Base-by-base conservation (phyloP, 2,888 invertebrate genomes). In the Sarcophaga variegata region DNA sequence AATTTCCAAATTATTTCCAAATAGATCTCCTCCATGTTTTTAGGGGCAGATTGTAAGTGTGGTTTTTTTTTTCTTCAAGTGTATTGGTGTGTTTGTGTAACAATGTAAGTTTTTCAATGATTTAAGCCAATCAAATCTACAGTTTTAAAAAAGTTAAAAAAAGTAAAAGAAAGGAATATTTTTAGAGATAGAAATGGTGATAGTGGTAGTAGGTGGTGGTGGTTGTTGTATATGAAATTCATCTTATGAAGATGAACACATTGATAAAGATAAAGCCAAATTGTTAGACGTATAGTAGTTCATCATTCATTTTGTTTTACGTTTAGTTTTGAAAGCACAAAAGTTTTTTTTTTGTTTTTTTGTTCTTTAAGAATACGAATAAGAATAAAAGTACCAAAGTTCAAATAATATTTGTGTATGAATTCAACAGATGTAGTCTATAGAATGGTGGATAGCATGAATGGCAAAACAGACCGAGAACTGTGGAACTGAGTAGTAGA, bases 111-210 rank as follows among this genome's bases (percentile, higher is more conserved):
- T 83, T 66, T 63, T 25, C 60, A 67, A 81, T 88, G 86, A 76
- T 66, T 81, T 63, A 86, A 82, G 80, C 86, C 83, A 88, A 84
- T 81, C 54, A 81, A 71, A 25, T 62, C 84, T 84, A 87, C 81
- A 25, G 66, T 37, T 37, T 37, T 37, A 37, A 10, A 37, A 69
- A 25, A 78, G n/a, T 14, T 69, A 47, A 47, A n/a, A 63, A 47
- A 83, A 69, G 2, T 60, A 22, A 22, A 11, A 67, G n/a, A 45
- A 27, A 60, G 12, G 72, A 49, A 14, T 14, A 4, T 0, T 11
- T 49, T 49, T 49, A 17, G 54, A 54, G 17, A 54, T 54, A 54
- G 37, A 37, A 37, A 37, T 17, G 14, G 17, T 54, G 2, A 17
- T 20, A 45, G 10, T 54, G 27, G 27, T 66, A n/a, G 54, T 10